These are phyloP conservation scores for Channa argus DNA, from an alignment of 2,113 vertebrate species.

Conservation along the genomic window DNA sequence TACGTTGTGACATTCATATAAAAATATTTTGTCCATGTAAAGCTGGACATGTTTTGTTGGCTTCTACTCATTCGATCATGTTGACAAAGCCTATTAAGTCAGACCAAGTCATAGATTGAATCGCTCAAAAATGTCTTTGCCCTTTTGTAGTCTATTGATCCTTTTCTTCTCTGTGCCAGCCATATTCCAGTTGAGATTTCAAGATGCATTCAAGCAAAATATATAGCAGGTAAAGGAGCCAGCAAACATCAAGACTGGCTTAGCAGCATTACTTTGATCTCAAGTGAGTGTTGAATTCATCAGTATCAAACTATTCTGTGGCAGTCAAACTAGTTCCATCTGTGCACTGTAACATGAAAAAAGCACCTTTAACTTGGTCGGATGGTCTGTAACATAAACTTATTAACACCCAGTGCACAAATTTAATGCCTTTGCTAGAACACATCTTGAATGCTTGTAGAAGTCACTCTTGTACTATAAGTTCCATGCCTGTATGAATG, in stretches of 20 bases:
- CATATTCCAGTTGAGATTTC: conserved; percentile 38
- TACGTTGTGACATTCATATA: conserved; percentile 33
- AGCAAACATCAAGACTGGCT: conserved; percentile 60
- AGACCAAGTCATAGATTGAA: conserved; percentile 15
- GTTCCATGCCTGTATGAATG: conserved; percentile 28
- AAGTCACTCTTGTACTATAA: conserved; percentile 31
- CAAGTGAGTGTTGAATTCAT: conserved; percentile 42
- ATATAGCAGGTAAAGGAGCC: conserved; percentile 47
- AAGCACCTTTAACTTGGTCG: conserved; percentile 6
- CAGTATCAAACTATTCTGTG: conserved; percentile 52
- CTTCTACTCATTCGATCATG: not conserved
- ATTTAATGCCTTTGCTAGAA: conserved; percentile 30
- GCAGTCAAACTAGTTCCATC: conserved; percentile 58
- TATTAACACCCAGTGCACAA: conserved; percentile 56
- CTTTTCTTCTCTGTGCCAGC: conserved; percentile 25
- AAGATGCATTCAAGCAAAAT: conserved; percentile 41
- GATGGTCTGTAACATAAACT: conserved; percentile 51
- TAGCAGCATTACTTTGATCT: conserved; percentile 63
- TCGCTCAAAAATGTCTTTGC: conserved; percentile 25
- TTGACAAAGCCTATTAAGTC: conserved; percentile 3
- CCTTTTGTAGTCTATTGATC: conserved; percentile 15
- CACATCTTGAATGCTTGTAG: conserved; percentile 16
- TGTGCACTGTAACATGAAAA: conserved; percentile 36
- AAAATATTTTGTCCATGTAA: conserved; percentile 56
- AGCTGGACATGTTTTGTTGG: conserved; percentile 23